A percentile compares a stretch with the other conserved stretches of the same genome.
These are phyloP conservation scores for Acleris emargana DNA, from an alignment of 2,888 invertebrate species.

Conservation along the genomic window DNA sequence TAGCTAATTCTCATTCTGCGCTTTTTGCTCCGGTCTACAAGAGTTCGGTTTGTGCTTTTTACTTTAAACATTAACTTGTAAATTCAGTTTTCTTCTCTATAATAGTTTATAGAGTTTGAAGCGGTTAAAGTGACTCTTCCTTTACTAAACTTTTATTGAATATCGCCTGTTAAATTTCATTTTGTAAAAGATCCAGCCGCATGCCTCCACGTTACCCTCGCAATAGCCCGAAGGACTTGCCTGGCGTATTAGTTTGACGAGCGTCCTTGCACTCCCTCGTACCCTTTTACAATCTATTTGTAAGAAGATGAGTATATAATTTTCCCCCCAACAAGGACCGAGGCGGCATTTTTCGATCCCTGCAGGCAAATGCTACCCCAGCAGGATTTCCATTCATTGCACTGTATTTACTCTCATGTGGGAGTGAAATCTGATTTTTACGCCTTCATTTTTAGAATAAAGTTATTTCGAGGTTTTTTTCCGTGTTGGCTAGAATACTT, in stretches of 20 bases:
- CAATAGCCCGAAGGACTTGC: constrained; percentile 57
- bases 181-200: constrained; percentile 28
- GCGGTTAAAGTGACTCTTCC: constrained; percentile 1
- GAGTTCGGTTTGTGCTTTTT: constrained; percentile 17
- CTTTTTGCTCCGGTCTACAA: constrained; percentile 28
- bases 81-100: constrained; percentile 23
- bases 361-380: constrained; percentile 53
- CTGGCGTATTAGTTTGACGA: constrained; percentile 64
- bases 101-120: not conserved
- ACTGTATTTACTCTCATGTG: constrained; percentile 43
- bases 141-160: constrained; percentile 22
- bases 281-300: constrained; percentile 76
- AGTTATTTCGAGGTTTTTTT: not conserved
- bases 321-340: constrained; percentile 63
- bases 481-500: not conserved
- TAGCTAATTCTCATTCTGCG: constrained; percentile 31
- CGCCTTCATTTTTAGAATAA: not conserved
- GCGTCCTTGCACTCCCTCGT: constrained; percentile 54
- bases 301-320: constrained; percentile 76
- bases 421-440: constrained; percentile 10
- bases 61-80: constrained; percentile 16
- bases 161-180: constrained; percentile 28
- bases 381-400: constrained; percentile 45
- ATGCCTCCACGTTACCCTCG: constrained; percentile 40
- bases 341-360: constrained; percentile 68